These are phyloP conservation scores for Xanthia icteritia DNA, from an alignment of 2,888 invertebrate genomes.

Conservation along the genomic window DNA sequence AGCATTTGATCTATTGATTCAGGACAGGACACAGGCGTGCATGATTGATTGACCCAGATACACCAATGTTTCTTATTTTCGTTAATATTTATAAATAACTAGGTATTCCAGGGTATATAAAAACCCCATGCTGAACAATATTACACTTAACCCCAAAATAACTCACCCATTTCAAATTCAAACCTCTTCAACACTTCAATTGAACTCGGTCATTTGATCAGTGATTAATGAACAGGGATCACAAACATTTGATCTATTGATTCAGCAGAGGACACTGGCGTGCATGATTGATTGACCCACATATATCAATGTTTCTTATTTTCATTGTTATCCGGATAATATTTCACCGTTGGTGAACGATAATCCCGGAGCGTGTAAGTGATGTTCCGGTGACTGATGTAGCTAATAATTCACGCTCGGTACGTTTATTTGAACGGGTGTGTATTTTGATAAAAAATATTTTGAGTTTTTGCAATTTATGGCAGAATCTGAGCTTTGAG, in stretches of 20 bases:
- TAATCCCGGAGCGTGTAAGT: constrained; percentile 62
- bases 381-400: constrained; percentile 77
- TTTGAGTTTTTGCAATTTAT: background rate
- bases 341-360: constrained; percentile 74
- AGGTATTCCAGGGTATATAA: too few species aligned
- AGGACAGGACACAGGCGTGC: constrained; percentile 68
- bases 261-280: constrained; percentile 70
- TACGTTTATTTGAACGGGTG: constrained; percentile 46
- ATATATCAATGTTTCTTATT: constrained; percentile 80
- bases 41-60: constrained; percentile 73
- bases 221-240: constrained; percentile 69
- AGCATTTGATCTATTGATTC: constrained; percentile 73
- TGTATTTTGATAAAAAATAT: constrained; percentile 18
- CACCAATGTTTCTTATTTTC: constrained; percentile 81
- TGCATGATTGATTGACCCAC: constrained; percentile 71
- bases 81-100: constrained; percentile 58
- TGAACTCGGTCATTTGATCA: constrained; percentile 43
- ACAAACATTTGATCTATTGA: constrained; percentile 72
- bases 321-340: constrained; percentile 80
- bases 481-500: background rate
- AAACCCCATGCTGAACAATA: too few species aligned
- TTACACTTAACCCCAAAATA: constrained; percentile 27
- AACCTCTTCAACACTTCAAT: constrained; percentile 33
- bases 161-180: constrained; percentile 12
- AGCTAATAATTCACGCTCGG: constrained; percentile 71